Evolutionary conservation across 1,140 invertebrate species (phyloP).

Genomic region (Dreissena rostriformis): DNA sequence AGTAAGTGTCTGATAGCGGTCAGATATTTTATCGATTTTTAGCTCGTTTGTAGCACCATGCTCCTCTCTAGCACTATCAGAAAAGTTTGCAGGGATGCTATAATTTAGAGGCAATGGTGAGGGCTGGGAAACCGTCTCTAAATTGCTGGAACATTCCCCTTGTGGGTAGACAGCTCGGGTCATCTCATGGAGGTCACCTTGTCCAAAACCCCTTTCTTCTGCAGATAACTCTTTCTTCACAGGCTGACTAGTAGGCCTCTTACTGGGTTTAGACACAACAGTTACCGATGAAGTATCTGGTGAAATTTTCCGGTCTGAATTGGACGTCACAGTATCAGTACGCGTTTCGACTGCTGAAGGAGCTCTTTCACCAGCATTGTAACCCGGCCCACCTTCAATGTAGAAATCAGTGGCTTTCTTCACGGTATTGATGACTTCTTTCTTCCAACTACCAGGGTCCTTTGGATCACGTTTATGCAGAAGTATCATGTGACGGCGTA

Average conservation of each 20-base stretch:
- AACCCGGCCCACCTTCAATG: conserved; percentile 41
- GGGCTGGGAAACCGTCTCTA: too few species aligned
- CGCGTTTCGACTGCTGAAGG: not conserved
- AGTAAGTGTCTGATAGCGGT: too few species aligned
- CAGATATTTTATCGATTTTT: too few species aligned
- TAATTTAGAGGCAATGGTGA: too few species aligned
- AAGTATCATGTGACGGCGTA: conserved; percentile 77
- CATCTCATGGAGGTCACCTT: too few species aligned
- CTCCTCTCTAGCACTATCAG: too few species aligned
- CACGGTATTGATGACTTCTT: conserved; percentile 56
- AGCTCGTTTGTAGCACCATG: too few species aligned
- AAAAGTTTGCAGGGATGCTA: too few species aligned
- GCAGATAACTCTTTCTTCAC: not conserved
- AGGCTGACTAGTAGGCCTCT: not conserved
- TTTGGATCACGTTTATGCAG: conserved; percentile 70
- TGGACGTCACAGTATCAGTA: not conserved
- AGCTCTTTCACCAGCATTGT: conserved; percentile 36
- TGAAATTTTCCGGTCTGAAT: too few species aligned
- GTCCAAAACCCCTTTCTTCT: too few species aligned
- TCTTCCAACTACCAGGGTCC: conserved; percentile 65
- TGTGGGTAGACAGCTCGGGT: too few species aligned
- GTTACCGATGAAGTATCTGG: not conserved
- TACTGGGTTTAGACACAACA: not conserved
- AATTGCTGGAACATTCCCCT: too few species aligned
- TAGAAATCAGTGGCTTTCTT: conserved; percentile 45